A percentile compares a stretch with the other conserved stretches of the same genome.
Evolutionary conservation across 2,888 invertebrate genomes (phyloP).

Genomic region (Drosophila neoperkinsi): DNA sequence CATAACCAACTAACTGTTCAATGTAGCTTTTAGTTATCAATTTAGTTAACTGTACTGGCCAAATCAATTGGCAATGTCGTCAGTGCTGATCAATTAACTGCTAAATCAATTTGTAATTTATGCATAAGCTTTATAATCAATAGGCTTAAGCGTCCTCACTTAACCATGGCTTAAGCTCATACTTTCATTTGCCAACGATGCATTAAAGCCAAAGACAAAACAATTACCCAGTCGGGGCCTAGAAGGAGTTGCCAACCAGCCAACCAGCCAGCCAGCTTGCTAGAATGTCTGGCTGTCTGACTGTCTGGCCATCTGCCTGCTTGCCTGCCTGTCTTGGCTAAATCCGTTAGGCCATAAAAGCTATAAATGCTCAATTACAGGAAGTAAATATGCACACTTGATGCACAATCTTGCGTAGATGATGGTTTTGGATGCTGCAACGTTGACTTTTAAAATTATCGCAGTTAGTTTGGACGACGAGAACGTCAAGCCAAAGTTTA

Average conservation of each 20-base stretch:
- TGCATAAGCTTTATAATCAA: constrained; percentile 80
- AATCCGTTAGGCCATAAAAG: constrained; percentile 82
- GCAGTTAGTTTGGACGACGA: constrained; percentile 44
- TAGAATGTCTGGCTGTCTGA: not conserved
- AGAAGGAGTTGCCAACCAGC: constrained; percentile 15
- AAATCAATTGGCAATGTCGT: constrained; percentile 57
- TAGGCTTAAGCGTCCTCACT: constrained; percentile 54
- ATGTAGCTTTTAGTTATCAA: constrained; percentile 20
- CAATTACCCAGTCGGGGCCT: constrained; percentile 62
- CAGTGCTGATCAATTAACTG: constrained; percentile 75
- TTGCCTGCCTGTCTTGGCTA: constrained; percentile 29
- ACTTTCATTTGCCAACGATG: constrained; percentile 43
- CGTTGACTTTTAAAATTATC: constrained; percentile 80
- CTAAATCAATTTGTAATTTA: constrained; percentile 78
- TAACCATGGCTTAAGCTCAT: constrained; percentile 27
- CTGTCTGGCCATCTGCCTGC: constrained; percentile 1
- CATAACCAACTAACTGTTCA: constrained; percentile 36
- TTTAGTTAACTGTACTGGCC: constrained; percentile 11
- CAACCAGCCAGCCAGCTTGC: not conserved
- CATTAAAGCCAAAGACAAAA: constrained; percentile 71
- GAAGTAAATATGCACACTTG: constrained; percentile 82
- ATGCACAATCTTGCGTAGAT: constrained; percentile 80
- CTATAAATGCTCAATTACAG: constrained; percentile 82
- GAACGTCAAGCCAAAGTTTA: constrained; percentile 63
- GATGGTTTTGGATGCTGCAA: constrained; percentile 40